These are phyloP conservation scores for Athene cunicularia DNA, from an alignment of 2,113 vertebrate genomes.

Conservation along the genomic window DNA sequence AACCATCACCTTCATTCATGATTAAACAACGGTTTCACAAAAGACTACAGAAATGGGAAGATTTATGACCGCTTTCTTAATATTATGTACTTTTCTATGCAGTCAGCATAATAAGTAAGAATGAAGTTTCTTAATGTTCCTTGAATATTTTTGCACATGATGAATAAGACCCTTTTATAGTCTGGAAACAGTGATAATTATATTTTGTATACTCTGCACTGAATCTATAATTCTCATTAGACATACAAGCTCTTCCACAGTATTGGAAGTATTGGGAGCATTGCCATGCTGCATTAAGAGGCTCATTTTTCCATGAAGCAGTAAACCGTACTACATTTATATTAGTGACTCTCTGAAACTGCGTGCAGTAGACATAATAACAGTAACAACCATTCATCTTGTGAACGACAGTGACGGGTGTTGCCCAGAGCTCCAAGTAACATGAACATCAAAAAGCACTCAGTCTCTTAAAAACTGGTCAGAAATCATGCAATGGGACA, in stretches of 20 bases:
- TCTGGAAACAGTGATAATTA: slow-evolving; percentile 49
- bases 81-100: not conserved
- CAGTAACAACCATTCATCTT: slow-evolving; percentile 50
- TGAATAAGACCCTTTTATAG: slow-evolving; percentile 42
- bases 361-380: slow-evolving; percentile 17
- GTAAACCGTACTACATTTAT: slow-evolving; percentile 65
- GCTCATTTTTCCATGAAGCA: slow-evolving; percentile 65
- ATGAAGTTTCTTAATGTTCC: not conserved
- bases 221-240: slow-evolving; percentile 53
- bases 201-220: slow-evolving; percentile 14
- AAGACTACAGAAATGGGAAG: not conserved
- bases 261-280: not conserved
- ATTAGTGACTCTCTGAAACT: slow-evolving; percentile 53
- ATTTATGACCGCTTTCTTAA: not conserved
- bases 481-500: slow-evolving; percentile 1
- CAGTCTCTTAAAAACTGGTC: slow-evolving; percentile 7
- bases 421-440: slow-evolving; percentile 29
- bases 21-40: not conserved
- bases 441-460: slow-evolving; percentile 54
- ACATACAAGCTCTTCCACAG: not conserved
- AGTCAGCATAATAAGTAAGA: not conserved
- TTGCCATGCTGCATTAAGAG: not conserved
- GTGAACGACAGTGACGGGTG: not conserved
- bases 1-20: not conserved
- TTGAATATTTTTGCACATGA: slow-evolving; percentile 30